Percentiles rank a stretch among this genome's conserved stretches.
phyloP scores from a whole-genome alignment of 1,140 invertebrate species.

The Drosophila guanche region DNA sequence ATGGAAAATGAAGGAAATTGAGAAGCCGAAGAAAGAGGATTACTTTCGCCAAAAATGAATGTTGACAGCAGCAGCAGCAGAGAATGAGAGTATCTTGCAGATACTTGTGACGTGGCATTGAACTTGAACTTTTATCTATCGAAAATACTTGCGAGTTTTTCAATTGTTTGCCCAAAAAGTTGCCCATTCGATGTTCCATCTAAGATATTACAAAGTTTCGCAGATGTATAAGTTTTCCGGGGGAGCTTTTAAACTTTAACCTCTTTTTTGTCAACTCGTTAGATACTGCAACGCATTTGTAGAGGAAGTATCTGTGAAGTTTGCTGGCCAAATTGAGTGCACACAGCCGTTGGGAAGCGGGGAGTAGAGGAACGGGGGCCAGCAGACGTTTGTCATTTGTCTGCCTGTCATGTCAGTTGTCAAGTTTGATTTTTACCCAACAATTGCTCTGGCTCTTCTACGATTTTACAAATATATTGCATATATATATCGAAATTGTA shows the following conservation, averaged over 20 bases:
- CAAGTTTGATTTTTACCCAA: slow-evolving; percentile 74
- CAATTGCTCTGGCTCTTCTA: slow-evolving; percentile 39
- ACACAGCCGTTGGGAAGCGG: slow-evolving; percentile 28
- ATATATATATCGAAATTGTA: slow-evolving; percentile 2
- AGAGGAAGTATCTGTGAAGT: slow-evolving; percentile 29
- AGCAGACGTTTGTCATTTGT: slow-evolving; percentile 78
- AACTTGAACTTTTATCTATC: slow-evolving; percentile 66
- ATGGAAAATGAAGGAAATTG: slow-evolving; percentile 52
- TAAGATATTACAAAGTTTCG: slow-evolving; percentile 69
- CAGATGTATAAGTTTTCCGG: slow-evolving; percentile 52
- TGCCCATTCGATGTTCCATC: slow-evolving; percentile 32
- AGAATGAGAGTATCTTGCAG: slow-evolving; percentile 61
- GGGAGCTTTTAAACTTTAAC: slow-evolving; percentile 35
- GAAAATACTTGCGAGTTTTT: slow-evolving; percentile 31
- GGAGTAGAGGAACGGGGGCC: no score
- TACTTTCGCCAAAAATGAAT: slow-evolving; percentile 69
- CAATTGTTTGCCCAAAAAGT: slow-evolving; percentile 69
- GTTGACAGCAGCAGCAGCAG: slow-evolving; percentile 45
- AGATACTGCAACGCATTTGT: slow-evolving; percentile 35
- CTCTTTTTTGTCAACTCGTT: slow-evolving; percentile 36
- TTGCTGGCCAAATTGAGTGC: slow-evolving; percentile 68
- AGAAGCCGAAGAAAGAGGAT: slow-evolving; percentile 5
- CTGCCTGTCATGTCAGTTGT: slow-evolving; percentile 80
- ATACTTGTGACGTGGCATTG: slow-evolving; percentile 52
- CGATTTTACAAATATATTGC: slow-evolving; percentile 21